Evolutionary conservation across 2,113 vertebrate species (phyloP).

Genomic region (Manacus vitellinus): DNA sequence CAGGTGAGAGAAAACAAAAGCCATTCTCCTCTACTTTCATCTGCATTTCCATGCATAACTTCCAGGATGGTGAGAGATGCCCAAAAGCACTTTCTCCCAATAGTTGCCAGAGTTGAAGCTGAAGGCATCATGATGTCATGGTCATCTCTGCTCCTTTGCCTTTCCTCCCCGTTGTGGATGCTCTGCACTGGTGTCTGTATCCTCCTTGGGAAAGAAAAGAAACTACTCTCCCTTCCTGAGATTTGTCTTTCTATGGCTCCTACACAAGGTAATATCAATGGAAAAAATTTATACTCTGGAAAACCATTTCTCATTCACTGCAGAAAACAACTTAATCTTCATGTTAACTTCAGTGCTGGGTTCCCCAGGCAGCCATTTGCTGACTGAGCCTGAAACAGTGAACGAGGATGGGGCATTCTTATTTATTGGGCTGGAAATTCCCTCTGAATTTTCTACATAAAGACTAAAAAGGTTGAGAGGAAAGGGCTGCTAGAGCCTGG

Average conservation of each 20-base stretch:
- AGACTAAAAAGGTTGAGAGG: background rate
- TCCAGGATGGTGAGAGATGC: background rate
- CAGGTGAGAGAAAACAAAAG: background rate
- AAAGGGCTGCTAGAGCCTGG: background rate
- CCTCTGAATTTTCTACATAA: background rate
- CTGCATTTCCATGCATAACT: background rate
- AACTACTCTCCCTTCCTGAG: background rate
- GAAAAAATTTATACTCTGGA: background rate
- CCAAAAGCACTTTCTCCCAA: background rate
- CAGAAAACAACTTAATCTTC: background rate
- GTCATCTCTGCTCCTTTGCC: background rate
- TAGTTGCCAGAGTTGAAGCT: background rate
- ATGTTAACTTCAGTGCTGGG: background rate
- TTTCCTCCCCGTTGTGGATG: background rate
- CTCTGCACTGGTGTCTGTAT: background rate
- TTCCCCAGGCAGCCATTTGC: background rate
- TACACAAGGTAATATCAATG: background rate
- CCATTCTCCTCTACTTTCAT: background rate
- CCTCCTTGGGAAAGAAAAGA: background rate
- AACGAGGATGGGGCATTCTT: accelerated
- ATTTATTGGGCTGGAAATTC: background rate
- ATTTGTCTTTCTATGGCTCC: background rate
- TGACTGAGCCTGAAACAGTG: background rate
- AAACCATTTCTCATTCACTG: background rate
- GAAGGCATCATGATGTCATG: background rate